Evolutionary conservation across 2,888 invertebrate species (phyloP).

Genomic region (Balanococcus diminutus): DNA sequence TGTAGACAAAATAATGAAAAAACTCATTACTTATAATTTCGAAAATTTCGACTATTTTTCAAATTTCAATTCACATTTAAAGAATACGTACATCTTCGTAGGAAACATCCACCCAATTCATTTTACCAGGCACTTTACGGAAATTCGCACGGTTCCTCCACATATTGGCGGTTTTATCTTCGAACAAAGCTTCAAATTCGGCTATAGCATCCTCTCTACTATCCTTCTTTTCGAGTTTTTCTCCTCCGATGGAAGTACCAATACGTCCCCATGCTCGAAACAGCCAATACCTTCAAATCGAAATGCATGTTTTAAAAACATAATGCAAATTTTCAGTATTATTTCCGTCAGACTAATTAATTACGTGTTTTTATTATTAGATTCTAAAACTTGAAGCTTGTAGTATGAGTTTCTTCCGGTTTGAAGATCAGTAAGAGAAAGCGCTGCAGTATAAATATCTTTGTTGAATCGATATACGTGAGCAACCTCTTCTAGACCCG

Average conservation of each 20-base stretch:
- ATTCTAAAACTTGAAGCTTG: slow-evolving; percentile 87
- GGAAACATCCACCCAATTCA: slow-evolving; percentile 89
- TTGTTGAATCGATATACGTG: slow-evolving; percentile 74
- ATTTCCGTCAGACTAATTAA: background rate
- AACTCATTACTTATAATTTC: background rate
- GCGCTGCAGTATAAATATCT: slow-evolving; percentile 76
- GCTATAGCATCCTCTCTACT: slow-evolving; percentile 67
- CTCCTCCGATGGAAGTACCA: slow-evolving; percentile 89
- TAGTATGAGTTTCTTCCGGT: slow-evolving; percentile 91
- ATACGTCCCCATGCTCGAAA: slow-evolving; percentile 96
- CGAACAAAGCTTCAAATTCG: slow-evolving; percentile 69
- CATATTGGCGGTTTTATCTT: slow-evolving; percentile 76
- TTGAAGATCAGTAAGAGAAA: slow-evolving; percentile 85
- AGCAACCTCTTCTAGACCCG: slow-evolving; percentile 75
- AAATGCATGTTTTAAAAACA: background rate
- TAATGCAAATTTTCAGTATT: background rate
- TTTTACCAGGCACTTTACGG: slow-evolving; percentile 71
- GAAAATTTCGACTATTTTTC: background rate
- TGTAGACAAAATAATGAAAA: background rate
- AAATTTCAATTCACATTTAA: background rate
- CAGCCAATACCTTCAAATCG: slow-evolving; percentile 70
- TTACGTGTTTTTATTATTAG: slow-evolving; percentile 70
- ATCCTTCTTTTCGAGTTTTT: slow-evolving; percentile 65
- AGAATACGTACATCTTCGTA: slow-evolving; percentile 68
- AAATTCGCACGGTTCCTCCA: slow-evolving; percentile 69